A percentile compares a stretch with the other conserved stretches of the same genome.
These are phyloP conservation scores for Xenopus laevis DNA, from an alignment of 2,113 vertebrate species.

Conservation along the genomic window DNA sequence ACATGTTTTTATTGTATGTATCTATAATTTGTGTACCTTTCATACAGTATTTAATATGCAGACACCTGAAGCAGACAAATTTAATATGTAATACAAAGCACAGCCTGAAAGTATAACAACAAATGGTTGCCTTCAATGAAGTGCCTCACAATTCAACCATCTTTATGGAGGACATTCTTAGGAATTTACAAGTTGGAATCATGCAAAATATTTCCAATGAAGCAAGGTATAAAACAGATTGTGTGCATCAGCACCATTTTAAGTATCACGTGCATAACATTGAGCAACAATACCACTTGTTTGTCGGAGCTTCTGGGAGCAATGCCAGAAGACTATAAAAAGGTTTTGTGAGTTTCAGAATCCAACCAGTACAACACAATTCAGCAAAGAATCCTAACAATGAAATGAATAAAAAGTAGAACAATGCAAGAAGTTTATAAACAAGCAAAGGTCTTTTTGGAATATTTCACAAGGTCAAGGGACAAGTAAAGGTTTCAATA, in stretches of 20 bases:
- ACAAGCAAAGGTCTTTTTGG: neutral
- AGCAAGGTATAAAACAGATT: constrained; percentile 13
- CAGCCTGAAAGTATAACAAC: too few species aligned
- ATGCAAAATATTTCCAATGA: neutral
- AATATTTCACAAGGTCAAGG: neutral
- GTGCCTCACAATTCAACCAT: neutral
- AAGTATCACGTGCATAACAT: neutral
- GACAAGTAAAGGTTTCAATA: constrained; percentile 2
- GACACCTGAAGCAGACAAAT: too few species aligned
- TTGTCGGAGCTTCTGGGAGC: constrained; percentile 4
- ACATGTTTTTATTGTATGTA: too few species aligned
- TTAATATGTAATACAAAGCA: too few species aligned
- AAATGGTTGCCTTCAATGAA: too few species aligned
- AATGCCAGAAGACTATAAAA: constrained; percentile 20
- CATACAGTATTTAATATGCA: too few species aligned
- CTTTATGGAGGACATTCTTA: neutral
- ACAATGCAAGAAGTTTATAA: constrained; percentile 26
- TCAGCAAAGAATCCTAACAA: constrained; percentile 22
- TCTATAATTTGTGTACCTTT: too few species aligned
- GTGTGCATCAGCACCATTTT: constrained; percentile 12
- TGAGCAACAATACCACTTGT: constrained; percentile 18
- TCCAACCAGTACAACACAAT: neutral
- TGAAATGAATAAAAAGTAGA: constrained; percentile 15
- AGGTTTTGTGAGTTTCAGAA: neutral
- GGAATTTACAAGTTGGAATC: constrained; percentile 5